phyloP scores from a whole-genome alignment of 1,140 invertebrate species.

The Sinella curviseta region DNA sequence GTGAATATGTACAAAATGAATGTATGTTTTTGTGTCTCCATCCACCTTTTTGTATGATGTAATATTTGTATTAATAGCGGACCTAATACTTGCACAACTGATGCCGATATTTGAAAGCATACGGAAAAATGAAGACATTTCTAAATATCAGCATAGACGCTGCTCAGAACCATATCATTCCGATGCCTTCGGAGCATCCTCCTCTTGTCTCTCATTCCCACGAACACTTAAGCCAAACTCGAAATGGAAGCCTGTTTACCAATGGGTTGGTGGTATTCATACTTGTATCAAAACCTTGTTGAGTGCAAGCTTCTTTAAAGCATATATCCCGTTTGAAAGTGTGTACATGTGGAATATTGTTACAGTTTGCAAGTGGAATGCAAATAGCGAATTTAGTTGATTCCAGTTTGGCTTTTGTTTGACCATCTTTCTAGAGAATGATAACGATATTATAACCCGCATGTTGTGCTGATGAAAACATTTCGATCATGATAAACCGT shows the following conservation, averaged over 20 bases:
- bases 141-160: not conserved
- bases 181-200: conserved; percentile 1
- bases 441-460: not conserved
- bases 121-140: conserved; percentile 74
- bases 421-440: no score
- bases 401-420: no score
- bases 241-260: conserved; percentile 45
- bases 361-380: not conserved
- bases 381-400: no score
- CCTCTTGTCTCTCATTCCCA: conserved; percentile 29
- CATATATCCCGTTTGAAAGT: no score
- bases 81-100: conserved; percentile 88
- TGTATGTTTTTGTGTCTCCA: no score
- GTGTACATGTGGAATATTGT: not conserved
- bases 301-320: no score
- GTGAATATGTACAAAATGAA: no score
- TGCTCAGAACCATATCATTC: conserved; percentile 21
- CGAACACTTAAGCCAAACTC: conserved; percentile 38
- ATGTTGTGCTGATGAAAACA: no score
- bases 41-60: no score
- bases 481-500: no score
- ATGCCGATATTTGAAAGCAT: conserved; percentile 90
- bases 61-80: conserved; percentile 61
- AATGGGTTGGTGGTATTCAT: conserved; percentile 42
- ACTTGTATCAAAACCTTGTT: no score